Evolutionary conservation across 2,797 vertebrate genomes (phyloP).

Genomic region (Sebastiscus tertius): DNA sequence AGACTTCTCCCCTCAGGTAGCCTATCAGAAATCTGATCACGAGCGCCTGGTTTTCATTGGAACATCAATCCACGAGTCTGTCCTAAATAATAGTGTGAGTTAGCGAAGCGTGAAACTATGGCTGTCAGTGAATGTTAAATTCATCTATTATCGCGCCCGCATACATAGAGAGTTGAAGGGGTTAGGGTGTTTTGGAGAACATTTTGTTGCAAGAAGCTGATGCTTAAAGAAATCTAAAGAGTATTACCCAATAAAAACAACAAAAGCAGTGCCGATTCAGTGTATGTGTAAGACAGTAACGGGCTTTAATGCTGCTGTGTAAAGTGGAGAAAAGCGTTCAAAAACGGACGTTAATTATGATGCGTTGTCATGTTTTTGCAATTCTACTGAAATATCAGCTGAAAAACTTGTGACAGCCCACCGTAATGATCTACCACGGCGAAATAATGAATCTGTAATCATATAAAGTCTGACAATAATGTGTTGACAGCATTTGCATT

Average conservation of each 20-base stretch:
- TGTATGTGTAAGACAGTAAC: not conserved
- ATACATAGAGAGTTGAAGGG: not conserved
- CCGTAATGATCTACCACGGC: not conserved
- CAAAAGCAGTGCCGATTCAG: not conserved
- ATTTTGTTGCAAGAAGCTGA: not conserved
- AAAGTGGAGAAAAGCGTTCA: not conserved
- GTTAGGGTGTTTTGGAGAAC: not conserved
- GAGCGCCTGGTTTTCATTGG: constrained; percentile 46
- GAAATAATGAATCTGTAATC: constrained; percentile 12
- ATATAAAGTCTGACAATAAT: constrained; percentile 14
- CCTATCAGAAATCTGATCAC: constrained; percentile 67
- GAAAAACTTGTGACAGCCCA: not conserved
- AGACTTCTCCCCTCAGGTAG: constrained; percentile 65
- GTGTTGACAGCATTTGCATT: constrained; percentile 18
- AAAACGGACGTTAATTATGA: not conserved
- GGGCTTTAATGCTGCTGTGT: not conserved
- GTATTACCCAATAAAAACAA: not conserved
- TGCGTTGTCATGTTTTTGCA: not conserved
- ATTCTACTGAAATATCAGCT: not conserved
- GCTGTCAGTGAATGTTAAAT: constrained; percentile 67
- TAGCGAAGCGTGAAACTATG: constrained; percentile 65
- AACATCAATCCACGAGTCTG: constrained; percentile 62
- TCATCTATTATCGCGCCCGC: constrained; percentile 32
- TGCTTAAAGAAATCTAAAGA: not conserved
- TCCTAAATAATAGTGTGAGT: constrained; percentile 64